Conservation (phyloP, 2,797 vertebrate species). For the Sebastes itinus region DNA sequence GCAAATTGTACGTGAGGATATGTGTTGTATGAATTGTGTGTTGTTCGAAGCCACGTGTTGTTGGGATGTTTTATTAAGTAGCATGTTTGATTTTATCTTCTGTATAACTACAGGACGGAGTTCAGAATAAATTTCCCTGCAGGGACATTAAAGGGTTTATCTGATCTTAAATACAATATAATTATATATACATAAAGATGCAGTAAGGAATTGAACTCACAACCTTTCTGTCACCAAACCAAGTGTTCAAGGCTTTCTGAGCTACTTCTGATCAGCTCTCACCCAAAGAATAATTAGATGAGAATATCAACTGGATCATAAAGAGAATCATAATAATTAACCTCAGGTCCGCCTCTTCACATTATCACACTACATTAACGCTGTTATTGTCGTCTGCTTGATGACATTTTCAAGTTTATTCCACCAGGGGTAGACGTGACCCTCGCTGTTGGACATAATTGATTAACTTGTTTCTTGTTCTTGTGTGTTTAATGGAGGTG, state of each 20-base stretch:
- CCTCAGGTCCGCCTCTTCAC: neutral
- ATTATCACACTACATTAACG: constrained; percentile 4
- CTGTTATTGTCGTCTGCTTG: neutral
- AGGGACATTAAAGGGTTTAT: too few species aligned
- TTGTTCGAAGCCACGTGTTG: too few species aligned
- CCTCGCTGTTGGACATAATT: neutral
- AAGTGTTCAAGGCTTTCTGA: neutral
- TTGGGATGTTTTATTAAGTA: too few species aligned
- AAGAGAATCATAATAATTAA: neutral
- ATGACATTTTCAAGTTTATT: neutral
- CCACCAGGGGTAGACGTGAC: neutral
- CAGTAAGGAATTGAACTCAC: neutral
- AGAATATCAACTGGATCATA: neutral
- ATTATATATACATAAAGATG: neutral
- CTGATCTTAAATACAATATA: neutral
- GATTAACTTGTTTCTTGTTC: neutral
- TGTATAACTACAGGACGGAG: too few species aligned
- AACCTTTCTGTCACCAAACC: neutral
- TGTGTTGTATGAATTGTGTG: too few species aligned
- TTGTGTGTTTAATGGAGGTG: neutral
- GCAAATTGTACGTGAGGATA: too few species aligned
- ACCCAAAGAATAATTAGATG: neutral
- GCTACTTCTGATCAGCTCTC: neutral
- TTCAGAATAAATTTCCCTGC: too few species aligned
- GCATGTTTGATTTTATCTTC: too few species aligned